These are phyloP conservation scores for Neodontobutis hainanensis DNA, from an alignment of 2,113 vertebrate species.

Conservation along the genomic window DNA sequence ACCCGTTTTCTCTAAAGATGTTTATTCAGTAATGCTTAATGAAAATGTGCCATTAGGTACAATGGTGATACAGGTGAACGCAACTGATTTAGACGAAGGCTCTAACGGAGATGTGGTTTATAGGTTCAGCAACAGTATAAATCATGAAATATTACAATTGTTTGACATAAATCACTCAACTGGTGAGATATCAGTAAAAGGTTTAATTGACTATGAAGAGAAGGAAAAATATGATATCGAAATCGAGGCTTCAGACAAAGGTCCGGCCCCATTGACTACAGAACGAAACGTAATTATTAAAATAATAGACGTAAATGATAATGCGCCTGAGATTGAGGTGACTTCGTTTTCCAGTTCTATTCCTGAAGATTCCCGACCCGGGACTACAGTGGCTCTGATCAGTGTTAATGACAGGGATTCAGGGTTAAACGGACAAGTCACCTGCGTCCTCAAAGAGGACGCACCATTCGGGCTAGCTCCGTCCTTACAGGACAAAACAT, in stretches of 20 bases:
- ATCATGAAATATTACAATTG: neutral
- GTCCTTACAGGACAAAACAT: constrained; percentile 54
- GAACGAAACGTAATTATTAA: constrained; percentile 44
- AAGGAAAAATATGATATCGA: constrained; percentile 68
- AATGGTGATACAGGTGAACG: constrained; percentile 65
- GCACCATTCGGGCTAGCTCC: constrained; percentile 45
- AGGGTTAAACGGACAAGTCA: constrained; percentile 58
- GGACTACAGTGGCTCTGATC: constrained; percentile 54
- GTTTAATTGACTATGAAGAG: constrained; percentile 63
- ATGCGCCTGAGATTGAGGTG: constrained; percentile 52
- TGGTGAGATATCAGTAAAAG: constrained; percentile 64
- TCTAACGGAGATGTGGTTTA: constrained; percentile 68
- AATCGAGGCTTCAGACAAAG: constrained; percentile 72
- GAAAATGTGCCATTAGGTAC: constrained; percentile 58
- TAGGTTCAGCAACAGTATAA: constrained; percentile 57
- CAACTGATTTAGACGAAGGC: constrained; percentile 72
- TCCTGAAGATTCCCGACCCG: constrained; percentile 51
- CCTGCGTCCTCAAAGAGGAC: constrained; percentile 39
- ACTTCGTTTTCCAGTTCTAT: constrained; percentile 49
- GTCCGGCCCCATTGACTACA: neutral
- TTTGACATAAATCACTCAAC: constrained; percentile 59
- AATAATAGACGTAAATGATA: constrained; percentile 54
- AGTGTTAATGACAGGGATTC: constrained; percentile 61
- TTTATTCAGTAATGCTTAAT: constrained; percentile 29
- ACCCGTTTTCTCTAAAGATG: constrained; percentile 62